Percentiles rank a stretch among this genome's conserved stretches.
Evolutionary conservation across 2,797 vertebrate species (phyloP).

Genomic region (Lithobates pipiens): DNA sequence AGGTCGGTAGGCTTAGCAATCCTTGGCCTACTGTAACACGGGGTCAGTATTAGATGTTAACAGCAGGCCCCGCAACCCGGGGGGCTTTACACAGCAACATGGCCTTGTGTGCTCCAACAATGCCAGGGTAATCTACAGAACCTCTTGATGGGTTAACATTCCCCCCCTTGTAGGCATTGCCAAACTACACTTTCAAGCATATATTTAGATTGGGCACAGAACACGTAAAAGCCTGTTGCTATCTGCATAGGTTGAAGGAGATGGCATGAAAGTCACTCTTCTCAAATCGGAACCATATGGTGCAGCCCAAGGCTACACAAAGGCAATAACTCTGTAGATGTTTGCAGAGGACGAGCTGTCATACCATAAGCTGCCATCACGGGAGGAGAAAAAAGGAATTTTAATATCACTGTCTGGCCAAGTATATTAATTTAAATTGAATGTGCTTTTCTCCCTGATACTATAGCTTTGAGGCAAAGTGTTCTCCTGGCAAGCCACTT

Average conservation of each 20-base stretch:
- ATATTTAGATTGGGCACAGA: neutral
- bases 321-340: constrained; percentile 77
- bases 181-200: neutral
- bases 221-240: constrained; percentile 57
- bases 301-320: constrained; percentile 75
- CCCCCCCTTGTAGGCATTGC: neutral
- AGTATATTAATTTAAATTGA: constrained; percentile 83
- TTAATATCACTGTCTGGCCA: constrained; percentile 85
- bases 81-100: no score
- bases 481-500: constrained; percentile 74
- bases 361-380: constrained; percentile 81
- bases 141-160: neutral
- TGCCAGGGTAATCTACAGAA: neutral
- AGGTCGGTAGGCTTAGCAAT: no score
- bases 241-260: constrained; percentile 78
- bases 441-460: constrained; percentile 76
- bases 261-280: constrained; percentile 65
- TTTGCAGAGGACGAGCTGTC: constrained; percentile 75
- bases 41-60: no score
- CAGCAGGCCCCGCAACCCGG: no score
- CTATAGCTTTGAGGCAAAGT: constrained; percentile 78
- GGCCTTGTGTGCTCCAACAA: neutral
- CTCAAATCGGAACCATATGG: constrained; percentile 81
- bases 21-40: no score
- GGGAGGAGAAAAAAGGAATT: constrained; percentile 79